These are phyloP conservation scores for Ophion slaviceki DNA, from an alignment of 2,888 invertebrate species.

Conservation along the genomic window DNA sequence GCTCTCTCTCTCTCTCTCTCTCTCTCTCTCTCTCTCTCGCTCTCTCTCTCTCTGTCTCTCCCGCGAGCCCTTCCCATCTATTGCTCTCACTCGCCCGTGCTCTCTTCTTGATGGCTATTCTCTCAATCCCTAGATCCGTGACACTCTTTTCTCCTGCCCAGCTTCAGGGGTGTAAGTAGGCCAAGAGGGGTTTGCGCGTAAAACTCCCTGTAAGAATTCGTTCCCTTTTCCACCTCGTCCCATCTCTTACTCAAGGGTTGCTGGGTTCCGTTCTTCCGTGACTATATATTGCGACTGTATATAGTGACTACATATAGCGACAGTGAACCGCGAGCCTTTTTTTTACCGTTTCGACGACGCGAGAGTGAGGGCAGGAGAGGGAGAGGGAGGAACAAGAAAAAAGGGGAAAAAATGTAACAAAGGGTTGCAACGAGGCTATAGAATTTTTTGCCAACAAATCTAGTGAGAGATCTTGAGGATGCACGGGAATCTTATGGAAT, in stretches of 20 bases:
- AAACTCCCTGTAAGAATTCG: slow-evolving; percentile 45
- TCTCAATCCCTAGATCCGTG: slow-evolving; percentile 40
- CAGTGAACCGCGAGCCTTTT: slow-evolving; percentile 41
- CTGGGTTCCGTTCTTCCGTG: slow-evolving; percentile 29
- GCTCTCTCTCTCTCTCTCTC: neutral
- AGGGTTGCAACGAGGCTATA: slow-evolving; percentile 5
- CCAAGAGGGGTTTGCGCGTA: slow-evolving; percentile 42
- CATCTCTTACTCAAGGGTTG: slow-evolving; percentile 10
- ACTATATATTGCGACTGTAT: neutral
- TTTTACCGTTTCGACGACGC: neutral
- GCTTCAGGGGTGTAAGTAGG: slow-evolving; percentile 53
- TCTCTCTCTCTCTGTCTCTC: neutral
- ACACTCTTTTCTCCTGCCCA: slow-evolving; percentile 55
- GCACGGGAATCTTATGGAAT: too few species aligned
- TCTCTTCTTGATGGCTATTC: slow-evolving; percentile 13
- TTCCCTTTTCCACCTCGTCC: neutral
- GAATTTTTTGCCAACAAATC: slow-evolving; percentile 11
- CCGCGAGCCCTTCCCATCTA: neutral
- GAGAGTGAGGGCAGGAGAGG: slow-evolving; percentile 23
- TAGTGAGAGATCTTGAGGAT: too few species aligned
- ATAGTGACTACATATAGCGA: too few species aligned
- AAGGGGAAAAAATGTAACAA: neutral
- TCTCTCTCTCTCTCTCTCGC: neutral
- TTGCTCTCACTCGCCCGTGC: neutral
- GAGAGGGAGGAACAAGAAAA: neutral